phyloP scores from a whole-genome alignment of 2,113 vertebrate genomes.

The Lota lota region DNA sequence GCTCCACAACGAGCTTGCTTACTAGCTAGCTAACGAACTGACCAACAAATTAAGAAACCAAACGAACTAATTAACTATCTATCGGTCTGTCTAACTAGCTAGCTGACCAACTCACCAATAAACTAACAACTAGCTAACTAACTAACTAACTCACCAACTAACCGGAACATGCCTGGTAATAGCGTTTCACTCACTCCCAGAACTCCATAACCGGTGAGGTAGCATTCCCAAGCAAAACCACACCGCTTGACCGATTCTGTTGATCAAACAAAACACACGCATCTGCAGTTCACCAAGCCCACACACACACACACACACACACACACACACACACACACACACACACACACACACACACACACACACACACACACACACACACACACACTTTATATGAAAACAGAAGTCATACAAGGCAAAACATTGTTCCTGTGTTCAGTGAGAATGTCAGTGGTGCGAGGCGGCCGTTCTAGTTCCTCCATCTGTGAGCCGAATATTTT shows the following conservation, averaged over 20 bases:
- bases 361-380: background rate
- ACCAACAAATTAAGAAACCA: too few species aligned
- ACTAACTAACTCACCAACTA: background rate
- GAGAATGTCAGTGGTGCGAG: too few species aligned
- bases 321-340: slow-evolving; percentile 4
- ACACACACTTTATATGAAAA: background rate
- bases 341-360: slow-evolving; percentile 2
- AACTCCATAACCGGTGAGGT: slow-evolving; percentile 87
- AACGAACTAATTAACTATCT: too few species aligned
- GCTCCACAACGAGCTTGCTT: too few species aligned
- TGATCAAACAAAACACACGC: slow-evolving; percentile 75
- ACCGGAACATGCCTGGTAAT: background rate
- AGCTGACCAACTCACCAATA: too few species aligned
- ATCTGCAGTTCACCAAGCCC: slow-evolving; percentile 59
- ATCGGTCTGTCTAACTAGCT: too few species aligned
- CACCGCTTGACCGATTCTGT: slow-evolving; percentile 50
- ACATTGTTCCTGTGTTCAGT: too few species aligned
- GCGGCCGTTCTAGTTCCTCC: too few species aligned
- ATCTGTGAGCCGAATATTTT: too few species aligned
- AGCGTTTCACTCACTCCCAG: slow-evolving; percentile 85
- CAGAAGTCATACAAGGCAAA: background rate
- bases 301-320: background rate
- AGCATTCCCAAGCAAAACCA: slow-evolving; percentile 59
- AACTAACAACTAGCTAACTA: background rate
- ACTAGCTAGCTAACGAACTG: too few species aligned